Conservation (phyloP, 2,113 vertebrate species). For the Peucedramus taeniatus region DNA sequence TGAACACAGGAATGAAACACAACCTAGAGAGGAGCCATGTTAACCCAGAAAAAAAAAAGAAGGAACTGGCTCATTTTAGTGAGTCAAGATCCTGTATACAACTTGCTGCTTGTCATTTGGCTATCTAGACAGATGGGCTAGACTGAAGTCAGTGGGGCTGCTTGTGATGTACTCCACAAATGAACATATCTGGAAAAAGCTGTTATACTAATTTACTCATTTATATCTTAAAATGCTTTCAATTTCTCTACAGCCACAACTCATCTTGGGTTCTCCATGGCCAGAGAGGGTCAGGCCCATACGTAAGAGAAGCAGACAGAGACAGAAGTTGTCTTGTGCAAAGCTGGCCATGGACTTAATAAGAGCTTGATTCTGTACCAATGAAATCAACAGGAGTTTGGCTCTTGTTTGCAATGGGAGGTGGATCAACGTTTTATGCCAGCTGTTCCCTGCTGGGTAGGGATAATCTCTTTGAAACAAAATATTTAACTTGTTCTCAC, state of each 20-base stretch:
- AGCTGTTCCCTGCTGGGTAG: constrained; percentile 45
- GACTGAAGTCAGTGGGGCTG: background rate
- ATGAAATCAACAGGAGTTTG: constrained; percentile 30
- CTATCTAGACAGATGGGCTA: background rate
- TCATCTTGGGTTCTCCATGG: background rate
- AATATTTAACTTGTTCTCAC: constrained; percentile 58
- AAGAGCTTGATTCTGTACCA: constrained; percentile 38
- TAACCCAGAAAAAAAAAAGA: background rate
- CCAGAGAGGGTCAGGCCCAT: background rate
- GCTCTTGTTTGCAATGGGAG: constrained; percentile 18
- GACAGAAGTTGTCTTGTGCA: constrained; percentile 20
- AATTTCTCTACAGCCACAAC: background rate
- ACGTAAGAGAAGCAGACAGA: background rate
- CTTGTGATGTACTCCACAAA: background rate
- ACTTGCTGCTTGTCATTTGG: background rate
- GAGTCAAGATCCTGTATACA: background rate
- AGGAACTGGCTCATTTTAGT: background rate
- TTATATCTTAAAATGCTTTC: background rate
- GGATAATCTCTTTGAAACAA: constrained; percentile 57
- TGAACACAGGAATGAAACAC: background rate
- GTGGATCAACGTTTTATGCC: constrained; percentile 17
- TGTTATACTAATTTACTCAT: background rate
- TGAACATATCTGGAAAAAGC: background rate
- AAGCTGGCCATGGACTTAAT: constrained; percentile 15
- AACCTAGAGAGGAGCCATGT: background rate